These are phyloP conservation scores for Myotis pilosus DNA, from an alignment of 2,797 vertebrate genomes.

Conservation along the genomic window DNA sequence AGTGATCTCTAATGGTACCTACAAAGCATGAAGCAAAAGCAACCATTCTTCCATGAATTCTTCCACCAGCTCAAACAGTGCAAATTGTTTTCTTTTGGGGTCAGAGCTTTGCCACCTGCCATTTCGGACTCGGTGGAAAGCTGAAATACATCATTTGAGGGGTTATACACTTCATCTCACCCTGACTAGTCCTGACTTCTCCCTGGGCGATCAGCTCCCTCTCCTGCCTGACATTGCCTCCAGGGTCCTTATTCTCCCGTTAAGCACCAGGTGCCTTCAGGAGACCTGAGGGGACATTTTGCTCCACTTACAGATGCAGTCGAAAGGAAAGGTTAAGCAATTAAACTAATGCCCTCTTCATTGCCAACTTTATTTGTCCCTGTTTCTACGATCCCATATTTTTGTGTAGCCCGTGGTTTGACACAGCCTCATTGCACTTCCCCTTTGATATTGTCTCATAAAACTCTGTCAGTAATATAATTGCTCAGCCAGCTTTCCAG, in stretches of 20 bases:
- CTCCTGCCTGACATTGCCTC: background rate
- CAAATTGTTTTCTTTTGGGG: slow-evolving; percentile 76
- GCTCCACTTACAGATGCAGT: background rate
- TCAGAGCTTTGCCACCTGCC: slow-evolving; percentile 71
- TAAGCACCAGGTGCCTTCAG: background rate
- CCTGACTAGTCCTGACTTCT: slow-evolving; percentile 42
- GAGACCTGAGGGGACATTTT: background rate
- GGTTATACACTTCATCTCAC: slow-evolving; percentile 53
- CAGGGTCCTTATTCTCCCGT: background rate
- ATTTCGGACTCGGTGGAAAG: slow-evolving; percentile 56
- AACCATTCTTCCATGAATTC: slow-evolving; percentile 60
- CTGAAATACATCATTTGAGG: slow-evolving; percentile 72
- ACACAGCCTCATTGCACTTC: slow-evolving; percentile 50
- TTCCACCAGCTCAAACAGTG: background rate
- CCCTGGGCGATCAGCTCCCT: background rate
- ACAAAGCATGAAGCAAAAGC: slow-evolving; percentile 54
- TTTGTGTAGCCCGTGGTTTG: background rate
- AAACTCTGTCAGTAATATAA: slow-evolving; percentile 61
- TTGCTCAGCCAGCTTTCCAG: slow-evolving; percentile 37
- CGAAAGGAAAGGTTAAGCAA: slow-evolving; percentile 1
- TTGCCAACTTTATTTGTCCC: slow-evolving; percentile 42
- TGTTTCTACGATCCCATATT: background rate
- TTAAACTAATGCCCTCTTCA: slow-evolving; percentile 38
- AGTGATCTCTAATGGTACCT: slow-evolving; percentile 8
- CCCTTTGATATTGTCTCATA: slow-evolving; percentile 42